Evolutionary conservation across 2,797 vertebrate genomes (phyloP).

Genomic region (Sternotherus odoratus): DNA sequence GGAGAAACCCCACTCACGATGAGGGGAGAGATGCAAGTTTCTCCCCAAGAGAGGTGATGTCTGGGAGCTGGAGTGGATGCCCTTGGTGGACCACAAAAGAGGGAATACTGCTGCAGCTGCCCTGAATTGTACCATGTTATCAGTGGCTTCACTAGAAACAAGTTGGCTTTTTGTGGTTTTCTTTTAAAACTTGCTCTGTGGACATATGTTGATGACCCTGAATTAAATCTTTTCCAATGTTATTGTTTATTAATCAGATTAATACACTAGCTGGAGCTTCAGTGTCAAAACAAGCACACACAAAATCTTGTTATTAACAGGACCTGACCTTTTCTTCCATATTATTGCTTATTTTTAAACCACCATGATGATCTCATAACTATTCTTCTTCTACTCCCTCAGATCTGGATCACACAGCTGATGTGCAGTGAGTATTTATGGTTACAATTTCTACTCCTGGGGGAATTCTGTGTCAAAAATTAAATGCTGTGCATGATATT

Average conservation of each 20-base stretch:
- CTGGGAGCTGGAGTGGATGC: no score
- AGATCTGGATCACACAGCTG: constrained; percentile 98
- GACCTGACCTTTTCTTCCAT: neutral
- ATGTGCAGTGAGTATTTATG: constrained; percentile 94
- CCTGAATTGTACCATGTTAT: neutral
- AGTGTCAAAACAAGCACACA: neutral
- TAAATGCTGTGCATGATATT: no score
- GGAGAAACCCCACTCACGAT: no score
- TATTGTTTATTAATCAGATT: neutral
- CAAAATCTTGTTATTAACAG: neutral
- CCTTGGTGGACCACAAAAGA: no score
- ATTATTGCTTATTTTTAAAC: neutral
- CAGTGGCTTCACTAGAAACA: neutral
- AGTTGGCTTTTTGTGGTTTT: neutral
- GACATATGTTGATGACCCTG: neutral
- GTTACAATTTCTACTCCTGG: neutral
- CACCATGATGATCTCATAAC: neutral
- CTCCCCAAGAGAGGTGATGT: no score
- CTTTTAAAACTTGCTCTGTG: neutral
- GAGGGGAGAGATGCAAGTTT: no score
- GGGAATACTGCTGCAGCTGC: no score
- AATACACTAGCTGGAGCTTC: neutral
- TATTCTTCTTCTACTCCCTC: constrained; percentile 47
- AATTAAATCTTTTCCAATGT: neutral
- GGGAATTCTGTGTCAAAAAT: no score